These are phyloP conservation scores for Tetheella fluctuosa DNA, from an alignment of 2,888 invertebrate genomes.

Conservation along the genomic window DNA sequence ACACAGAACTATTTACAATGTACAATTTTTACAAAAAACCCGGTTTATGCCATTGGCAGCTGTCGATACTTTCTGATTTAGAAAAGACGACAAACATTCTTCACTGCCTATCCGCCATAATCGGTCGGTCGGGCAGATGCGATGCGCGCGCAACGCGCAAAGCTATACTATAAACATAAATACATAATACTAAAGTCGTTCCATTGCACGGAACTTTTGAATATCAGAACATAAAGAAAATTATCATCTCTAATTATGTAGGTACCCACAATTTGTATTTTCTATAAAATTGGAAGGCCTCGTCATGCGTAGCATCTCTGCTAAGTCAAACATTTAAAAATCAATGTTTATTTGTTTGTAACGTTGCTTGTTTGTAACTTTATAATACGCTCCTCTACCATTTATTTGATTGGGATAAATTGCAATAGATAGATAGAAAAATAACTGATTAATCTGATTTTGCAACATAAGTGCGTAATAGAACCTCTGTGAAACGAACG, in stretches of 20 bases:
- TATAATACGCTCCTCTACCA: no score
- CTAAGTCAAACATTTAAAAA: no score
- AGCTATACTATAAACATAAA: slow-evolving; percentile 79
- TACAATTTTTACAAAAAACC: slow-evolving; percentile 86
- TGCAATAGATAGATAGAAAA: no score
- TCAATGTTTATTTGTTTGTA: no score
- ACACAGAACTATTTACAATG: slow-evolving; percentile 90
- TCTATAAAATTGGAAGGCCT: neutral
- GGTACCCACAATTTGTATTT: neutral
- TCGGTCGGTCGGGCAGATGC: slow-evolving; percentile 81
- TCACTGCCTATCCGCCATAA: slow-evolving; percentile 83
- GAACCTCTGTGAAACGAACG: no score
- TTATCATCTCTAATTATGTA: slow-evolving; percentile 13
- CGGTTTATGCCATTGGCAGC: slow-evolving; percentile 87
- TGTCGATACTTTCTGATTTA: slow-evolving; percentile 86
- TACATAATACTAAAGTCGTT: slow-evolving; percentile 39
- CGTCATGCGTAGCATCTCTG: no score
- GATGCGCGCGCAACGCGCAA: slow-evolving; percentile 84
- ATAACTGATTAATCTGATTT: no score
- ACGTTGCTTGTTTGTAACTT: no score
- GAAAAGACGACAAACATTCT: slow-evolving; percentile 81
- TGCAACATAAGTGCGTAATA: no score
- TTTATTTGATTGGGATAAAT: no score
- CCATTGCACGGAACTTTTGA: slow-evolving; percentile 20
- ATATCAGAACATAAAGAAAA: slow-evolving; percentile 11